These are phyloP conservation scores for Tetragnatha montana DNA, from an alignment of 2,888 invertebrate genomes.

Conservation along the genomic window DNA sequence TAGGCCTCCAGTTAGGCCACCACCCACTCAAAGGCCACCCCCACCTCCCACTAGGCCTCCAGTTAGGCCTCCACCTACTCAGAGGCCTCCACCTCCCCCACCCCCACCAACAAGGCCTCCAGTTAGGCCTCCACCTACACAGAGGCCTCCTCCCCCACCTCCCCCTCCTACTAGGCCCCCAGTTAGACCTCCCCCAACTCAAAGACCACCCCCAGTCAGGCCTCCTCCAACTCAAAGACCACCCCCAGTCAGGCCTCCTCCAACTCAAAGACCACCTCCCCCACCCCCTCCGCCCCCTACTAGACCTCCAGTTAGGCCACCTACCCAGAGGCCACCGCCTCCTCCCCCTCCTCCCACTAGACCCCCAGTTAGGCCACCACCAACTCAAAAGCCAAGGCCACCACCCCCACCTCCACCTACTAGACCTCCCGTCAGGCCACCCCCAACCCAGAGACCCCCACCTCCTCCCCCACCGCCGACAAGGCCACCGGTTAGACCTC, in stretches of 20 bases:
- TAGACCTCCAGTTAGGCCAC: constrained; percentile 20
- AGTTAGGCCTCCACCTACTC: constrained; percentile 70
- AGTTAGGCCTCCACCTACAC: not conserved
- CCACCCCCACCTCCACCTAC: constrained; percentile 18
- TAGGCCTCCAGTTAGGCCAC: constrained; percentile 19
- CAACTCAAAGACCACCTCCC: constrained; percentile 27
- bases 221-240: constrained; percentile 52
- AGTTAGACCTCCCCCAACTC: constrained; percentile 30
- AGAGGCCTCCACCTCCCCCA: constrained; percentile 22
- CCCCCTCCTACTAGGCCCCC: constrained; percentile 29
- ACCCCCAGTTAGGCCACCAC: constrained; percentile 18
- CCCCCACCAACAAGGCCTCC: constrained; percentile 7
- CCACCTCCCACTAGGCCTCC: constrained; percentile 28
- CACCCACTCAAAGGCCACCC: constrained; percentile 5
- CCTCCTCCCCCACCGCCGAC: constrained; percentile 38
- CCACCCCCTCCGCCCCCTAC: constrained; percentile 25
- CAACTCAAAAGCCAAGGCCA: constrained; percentile 14
- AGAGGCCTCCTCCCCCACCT: constrained; percentile 1
- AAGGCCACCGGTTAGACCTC: constrained; percentile 46
- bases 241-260: constrained; percentile 40
- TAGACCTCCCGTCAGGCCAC: constrained; percentile 28
- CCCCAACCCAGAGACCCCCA: constrained; percentile 24
- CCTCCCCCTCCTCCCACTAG: constrained; percentile 26
- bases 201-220: constrained; percentile 20
- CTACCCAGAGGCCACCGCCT: not conserved